phyloP scores from a whole-genome alignment of 2,888 invertebrate genomes.

The Disparrhopalites patrizii region DNA sequence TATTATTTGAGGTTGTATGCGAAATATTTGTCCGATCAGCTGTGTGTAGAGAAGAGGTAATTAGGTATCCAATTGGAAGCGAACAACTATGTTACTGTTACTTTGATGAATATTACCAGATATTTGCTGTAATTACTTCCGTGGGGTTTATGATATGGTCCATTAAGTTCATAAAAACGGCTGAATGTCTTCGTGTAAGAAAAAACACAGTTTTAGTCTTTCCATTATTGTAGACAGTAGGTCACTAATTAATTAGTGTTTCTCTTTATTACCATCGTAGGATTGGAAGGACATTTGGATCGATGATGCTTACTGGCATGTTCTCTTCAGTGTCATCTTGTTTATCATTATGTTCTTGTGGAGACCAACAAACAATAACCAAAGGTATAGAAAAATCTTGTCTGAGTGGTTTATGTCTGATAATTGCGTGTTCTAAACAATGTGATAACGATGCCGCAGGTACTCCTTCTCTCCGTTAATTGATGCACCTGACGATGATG shows the following conservation, averaged over 20 bases:
- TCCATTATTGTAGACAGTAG: background rate
- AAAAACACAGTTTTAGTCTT: slow-evolving; percentile 41
- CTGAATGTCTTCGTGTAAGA: slow-evolving; percentile 70
- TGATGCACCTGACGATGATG: slow-evolving; percentile 74
- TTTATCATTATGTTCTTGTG: slow-evolving; percentile 90
- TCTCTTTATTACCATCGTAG: slow-evolving; percentile 51
- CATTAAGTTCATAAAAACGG: slow-evolving; percentile 72
- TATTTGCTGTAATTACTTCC: slow-evolving; percentile 85
- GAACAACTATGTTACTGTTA: background rate
- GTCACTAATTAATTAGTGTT: background rate
- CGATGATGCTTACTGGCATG: slow-evolving; percentile 93
- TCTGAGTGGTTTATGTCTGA: too few relatives aligned
- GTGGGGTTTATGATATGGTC: slow-evolving; percentile 92
- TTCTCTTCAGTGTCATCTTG: slow-evolving; percentile 81
- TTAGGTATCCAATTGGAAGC: background rate
- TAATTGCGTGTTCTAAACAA: too few relatives aligned
- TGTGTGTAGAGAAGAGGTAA: background rate
- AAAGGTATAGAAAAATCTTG: slow-evolving; percentile 63
- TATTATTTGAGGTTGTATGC: too few relatives aligned
- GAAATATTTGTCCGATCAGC: background rate
- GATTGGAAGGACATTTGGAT: slow-evolving; percentile 91
- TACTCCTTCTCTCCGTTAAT: slow-evolving; percentile 87
- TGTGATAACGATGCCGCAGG: too few relatives aligned
- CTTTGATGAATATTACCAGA: slow-evolving; percentile 52
- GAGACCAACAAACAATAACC: slow-evolving; percentile 94